A percentile compares a stretch with the other conserved stretches of the same genome.
Conservation (phyloP, 2,888 invertebrate species). For the Papilio elwesi region DNA sequence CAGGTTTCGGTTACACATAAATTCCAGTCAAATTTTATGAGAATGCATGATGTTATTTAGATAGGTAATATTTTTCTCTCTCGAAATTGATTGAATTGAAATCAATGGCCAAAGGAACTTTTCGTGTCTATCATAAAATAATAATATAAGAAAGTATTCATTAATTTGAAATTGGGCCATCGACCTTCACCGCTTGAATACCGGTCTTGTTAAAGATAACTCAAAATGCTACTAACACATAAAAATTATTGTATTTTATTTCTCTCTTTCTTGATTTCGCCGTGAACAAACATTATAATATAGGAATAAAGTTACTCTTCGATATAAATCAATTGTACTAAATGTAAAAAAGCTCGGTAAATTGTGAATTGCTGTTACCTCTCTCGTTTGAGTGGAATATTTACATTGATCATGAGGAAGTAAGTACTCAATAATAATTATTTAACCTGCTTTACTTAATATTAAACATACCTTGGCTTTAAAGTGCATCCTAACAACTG, state of each 20-base stretch:
- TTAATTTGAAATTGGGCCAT: not conserved
- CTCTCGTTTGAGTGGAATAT: conserved; percentile 1
- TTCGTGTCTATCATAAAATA: not conserved
- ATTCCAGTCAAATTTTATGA: too few species aligned
- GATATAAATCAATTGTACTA: not conserved
- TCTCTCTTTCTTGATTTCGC: not conserved
- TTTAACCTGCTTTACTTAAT: too few species aligned
- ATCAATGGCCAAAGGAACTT: too few species aligned
- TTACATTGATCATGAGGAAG: not conserved
- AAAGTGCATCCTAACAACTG: too few species aligned
- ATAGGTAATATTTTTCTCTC: too few species aligned
- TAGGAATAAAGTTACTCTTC: not conserved
- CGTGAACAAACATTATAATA: not conserved
- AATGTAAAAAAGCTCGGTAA: not conserved
- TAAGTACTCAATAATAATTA: not conserved
- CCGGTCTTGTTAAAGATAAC: conserved; percentile 12
- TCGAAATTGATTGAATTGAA: too few species aligned
- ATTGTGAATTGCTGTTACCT: not conserved
- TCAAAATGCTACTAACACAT: conserved; percentile 16
- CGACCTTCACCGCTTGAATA: conserved; percentile 19
- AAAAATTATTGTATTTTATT: not conserved
- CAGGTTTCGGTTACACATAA: too few species aligned
- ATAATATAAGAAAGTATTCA: conserved; percentile 1
- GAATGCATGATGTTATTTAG: too few species aligned
- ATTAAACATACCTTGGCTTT: too few species aligned